phyloP scores from a whole-genome alignment of 1,140 invertebrate genomes.

The Whitmania pigra region DNA sequence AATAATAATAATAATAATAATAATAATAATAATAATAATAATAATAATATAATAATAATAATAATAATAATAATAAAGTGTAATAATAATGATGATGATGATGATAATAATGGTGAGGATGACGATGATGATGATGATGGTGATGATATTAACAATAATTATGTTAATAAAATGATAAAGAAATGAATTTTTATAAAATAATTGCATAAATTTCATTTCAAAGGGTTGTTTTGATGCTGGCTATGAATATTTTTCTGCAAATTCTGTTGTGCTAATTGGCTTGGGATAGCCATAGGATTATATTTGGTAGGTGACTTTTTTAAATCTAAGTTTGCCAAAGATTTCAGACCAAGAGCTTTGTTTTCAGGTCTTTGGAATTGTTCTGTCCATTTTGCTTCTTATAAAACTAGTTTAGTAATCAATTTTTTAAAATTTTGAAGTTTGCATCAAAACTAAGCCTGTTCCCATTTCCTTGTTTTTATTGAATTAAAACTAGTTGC shows the following conservation, averaged over 20 bases:
- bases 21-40: no score
- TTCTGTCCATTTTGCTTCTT: constrained; percentile 4
- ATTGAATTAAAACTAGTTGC: no score
- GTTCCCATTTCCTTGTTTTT: no score
- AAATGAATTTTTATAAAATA: background rate
- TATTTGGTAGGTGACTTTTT: constrained; percentile 8
- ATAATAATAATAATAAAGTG: no score
- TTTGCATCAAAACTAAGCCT: no score
- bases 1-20: no score
- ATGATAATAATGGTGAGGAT: no score
- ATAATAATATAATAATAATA: no score
- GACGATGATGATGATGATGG: no score
- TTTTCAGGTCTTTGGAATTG: constrained; percentile 10
- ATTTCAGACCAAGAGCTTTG: background rate
- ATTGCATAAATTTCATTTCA: background rate
- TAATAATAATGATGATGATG: constrained; percentile 22
- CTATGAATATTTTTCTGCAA: constrained; percentile 16
- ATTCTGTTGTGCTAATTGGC: constrained; percentile 22
- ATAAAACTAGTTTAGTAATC: background rate
- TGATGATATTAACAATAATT: no score
- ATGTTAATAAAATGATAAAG: no score
- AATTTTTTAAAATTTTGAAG: no score
- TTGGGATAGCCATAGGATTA: constrained; percentile 16
- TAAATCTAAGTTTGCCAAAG: background rate
- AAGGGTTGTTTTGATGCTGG: constrained; percentile 24